Base-by-base conservation (phyloP, 2,888 invertebrate species). In the Hylaea fasciaria region DNA sequence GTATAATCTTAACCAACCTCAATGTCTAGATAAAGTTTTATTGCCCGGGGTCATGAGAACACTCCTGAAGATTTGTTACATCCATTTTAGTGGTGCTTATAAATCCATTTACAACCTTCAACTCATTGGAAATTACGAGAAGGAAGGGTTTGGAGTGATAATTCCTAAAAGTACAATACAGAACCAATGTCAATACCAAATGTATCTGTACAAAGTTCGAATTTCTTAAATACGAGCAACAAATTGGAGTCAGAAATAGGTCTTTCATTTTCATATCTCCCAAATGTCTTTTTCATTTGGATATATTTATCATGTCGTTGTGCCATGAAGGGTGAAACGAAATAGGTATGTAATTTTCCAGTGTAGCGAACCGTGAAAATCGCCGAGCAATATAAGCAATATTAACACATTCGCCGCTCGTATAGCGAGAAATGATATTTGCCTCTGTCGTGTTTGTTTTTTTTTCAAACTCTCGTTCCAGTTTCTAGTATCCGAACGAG, bases 301-400 rank as follows among this genome's bases (percentile, higher is more conserved):
- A 46, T 52, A 35, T 52, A n/a, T n/a, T n/a, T n/a, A 53, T 43
- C 50, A 47, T 43, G 46, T n/a, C 41, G 28, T 43, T 48, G 58
- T 44, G 28, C 39, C 45, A 55, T 44, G 57, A 32, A 48, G 58
- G 47, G 52, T 54, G 56, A 52, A 65, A 61, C 67, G 45, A 41
- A 68, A 66, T 56, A 57, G 65, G 66, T 57, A 66, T 64, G 65
- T 66, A 73, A 75, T 78, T 76, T 76, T 73, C 73, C 68, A 56
- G 68, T 22, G 62, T 62, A 70, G 53, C 69, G 72, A 71, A 57
- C 72, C 68, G 71, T 61, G 65, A 53, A 64, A 61, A 48, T 56
- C 47, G 57, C 61, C 68, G 62, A 22, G 32, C 32, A 32, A 32
- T 32, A 32, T 9, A 10, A 51, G 47, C 60, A 57, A 62, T 65